A percentile compares a stretch with the other conserved stretches of the same genome.
These are phyloP conservation scores for Apocheima hispidaria DNA, from an alignment of 2,888 invertebrate species.

Conservation along the genomic window DNA sequence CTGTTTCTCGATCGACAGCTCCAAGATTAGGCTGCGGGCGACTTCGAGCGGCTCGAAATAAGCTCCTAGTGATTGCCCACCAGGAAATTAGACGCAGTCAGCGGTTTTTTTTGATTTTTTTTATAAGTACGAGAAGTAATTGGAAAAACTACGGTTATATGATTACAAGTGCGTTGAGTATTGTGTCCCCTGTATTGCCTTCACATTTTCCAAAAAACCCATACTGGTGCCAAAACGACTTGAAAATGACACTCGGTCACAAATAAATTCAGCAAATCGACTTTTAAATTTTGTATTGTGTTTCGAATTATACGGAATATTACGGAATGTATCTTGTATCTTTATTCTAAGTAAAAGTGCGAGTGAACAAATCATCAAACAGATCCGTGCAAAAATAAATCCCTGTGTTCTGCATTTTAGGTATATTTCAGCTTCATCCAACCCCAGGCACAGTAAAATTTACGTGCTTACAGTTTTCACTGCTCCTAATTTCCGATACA, in stretches of 20 bases:
- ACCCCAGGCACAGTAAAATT: not conserved
- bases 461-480: constrained; percentile 3
- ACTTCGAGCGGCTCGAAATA: not conserved
- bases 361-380: not conserved
- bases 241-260: too few species aligned
- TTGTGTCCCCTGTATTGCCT: too few species aligned
- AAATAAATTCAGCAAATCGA: too few species aligned
- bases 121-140: constrained; percentile 6
- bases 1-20: constrained; percentile 28
- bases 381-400: not conserved
- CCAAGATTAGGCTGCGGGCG: constrained; percentile 19
- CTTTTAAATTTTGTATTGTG: too few species aligned
- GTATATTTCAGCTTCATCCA: not conserved
- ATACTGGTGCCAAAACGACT: too few species aligned
- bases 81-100: constrained; percentile 16
- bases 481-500: constrained; percentile 31
- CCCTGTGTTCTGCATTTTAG: not conserved
- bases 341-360: too few species aligned
- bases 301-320: too few species aligned
- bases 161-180: not conserved
- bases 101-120: constrained; percentile 18
- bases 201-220: too few species aligned
- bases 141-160: not conserved
- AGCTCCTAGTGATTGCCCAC: constrained; percentile 26
- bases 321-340: too few species aligned